Percentiles rank a stretch among this genome's conserved stretches.
phyloP scores from a whole-genome alignment of 2,113 vertebrate species.

The Genyomyrus donnyi region DNA sequence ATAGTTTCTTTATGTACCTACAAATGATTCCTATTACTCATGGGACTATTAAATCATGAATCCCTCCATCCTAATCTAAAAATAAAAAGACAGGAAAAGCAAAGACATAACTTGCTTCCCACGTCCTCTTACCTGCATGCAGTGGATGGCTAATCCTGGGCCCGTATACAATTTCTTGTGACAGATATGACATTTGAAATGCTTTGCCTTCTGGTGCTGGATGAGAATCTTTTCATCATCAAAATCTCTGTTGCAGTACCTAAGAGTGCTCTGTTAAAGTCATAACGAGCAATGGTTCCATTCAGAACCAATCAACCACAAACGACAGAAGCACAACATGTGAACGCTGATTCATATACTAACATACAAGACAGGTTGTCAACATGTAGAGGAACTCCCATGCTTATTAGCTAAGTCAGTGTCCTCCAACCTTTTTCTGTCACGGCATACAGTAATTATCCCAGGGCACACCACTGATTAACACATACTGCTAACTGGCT shows the following conservation, averaged over 20 bases:
- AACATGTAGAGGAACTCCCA: neutral
- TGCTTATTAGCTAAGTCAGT: too few relatives aligned
- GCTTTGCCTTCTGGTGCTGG: slow-evolving; percentile 97
- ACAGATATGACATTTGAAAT: slow-evolving; percentile 98
- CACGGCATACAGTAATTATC: neutral
- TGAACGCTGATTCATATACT: neutral
- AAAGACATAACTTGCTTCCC: neutral
- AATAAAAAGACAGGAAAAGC: neutral
- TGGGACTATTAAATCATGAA: neutral
- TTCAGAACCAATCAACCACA: neutral
- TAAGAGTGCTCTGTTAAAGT: slow-evolving; percentile 63
- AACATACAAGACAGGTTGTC: neutral
- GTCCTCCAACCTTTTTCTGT: too few relatives aligned
- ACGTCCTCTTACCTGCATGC: slow-evolving; percentile 82
- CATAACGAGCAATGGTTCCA: neutral
- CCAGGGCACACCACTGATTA: neutral
- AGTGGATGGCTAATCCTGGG: slow-evolving; percentile 94
- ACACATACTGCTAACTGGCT: neutral
- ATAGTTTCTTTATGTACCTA: slow-evolving; percentile 98
- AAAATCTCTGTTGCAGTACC: slow-evolving; percentile 98
- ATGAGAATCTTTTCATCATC: slow-evolving; percentile 98
- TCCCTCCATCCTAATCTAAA: neutral
- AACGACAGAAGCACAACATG: neutral
- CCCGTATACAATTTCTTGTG: slow-evolving; percentile 97
- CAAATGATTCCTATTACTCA: neutral